Evolutionary conservation across 1,140 invertebrate genomes (phyloP), one percentile per base, ranked within the genome.

Genomic region (Asobara japonica): DNA sequence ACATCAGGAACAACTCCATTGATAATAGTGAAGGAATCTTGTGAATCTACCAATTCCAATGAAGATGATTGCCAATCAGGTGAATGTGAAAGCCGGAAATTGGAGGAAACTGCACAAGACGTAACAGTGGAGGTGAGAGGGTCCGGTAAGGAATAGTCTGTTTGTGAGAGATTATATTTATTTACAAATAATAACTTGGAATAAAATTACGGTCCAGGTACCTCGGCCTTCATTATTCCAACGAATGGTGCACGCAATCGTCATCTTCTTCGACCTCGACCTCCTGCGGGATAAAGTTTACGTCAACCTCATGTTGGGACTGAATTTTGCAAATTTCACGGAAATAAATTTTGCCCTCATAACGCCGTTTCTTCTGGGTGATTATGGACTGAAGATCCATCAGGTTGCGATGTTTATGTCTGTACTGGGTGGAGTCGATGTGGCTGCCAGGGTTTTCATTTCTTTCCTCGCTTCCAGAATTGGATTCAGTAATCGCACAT

Each of bases 291-390:
- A 93, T 80, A 89, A 89, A 5, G 89, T 90, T 5, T 93, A 90
- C 71, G 88, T 92, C 1, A 93, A 92, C 77, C 86, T 93, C 16
- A 90, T 92, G 82, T 76, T 92, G 25, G 92, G 92, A 0, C 87
- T 93, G 67, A 92, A 91, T 1, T 83, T 93, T 7, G 91, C 91
- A 1, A 89, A 90, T 75, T 92, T 92, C 72, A 90, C 89, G 3
- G 92, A 93, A 82, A 79, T 93, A 1, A 93, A 93, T 79, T 93
- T 93, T 80, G 90, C 92, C 0, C 85, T 93, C 3, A 81, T 93
- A 29, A 92, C 91, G 1, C 91, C 92, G 2, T 92, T 93, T 60
- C 91, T 93, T 64, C 79, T 93, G 31, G 85, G 82, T 1, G 92
- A 93, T 73, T 91, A 89, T 73, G 88, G 89, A 0, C 88, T 91